phyloP scores from a whole-genome alignment of 2,113 vertebrate genomes.

The Nothocercus nigrocapillus region DNA sequence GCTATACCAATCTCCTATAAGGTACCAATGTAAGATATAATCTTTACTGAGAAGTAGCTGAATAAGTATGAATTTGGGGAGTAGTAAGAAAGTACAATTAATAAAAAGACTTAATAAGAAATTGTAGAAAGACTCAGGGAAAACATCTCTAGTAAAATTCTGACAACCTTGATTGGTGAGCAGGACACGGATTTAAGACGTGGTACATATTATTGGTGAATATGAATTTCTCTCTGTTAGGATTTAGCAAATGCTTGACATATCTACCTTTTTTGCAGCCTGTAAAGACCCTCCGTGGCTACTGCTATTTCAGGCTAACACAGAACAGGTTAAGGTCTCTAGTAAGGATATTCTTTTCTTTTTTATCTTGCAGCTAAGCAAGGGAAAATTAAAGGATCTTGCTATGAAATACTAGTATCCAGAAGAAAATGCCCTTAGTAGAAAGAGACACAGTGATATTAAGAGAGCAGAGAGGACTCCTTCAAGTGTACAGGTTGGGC shows the following conservation, averaged over 20 bases:
- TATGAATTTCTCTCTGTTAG: neutral
- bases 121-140: neutral
- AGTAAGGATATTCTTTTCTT: neutral
- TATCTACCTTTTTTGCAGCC: neutral
- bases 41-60: neutral
- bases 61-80: neutral
- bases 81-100: neutral
- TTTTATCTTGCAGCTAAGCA: neutral
- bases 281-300: neutral
- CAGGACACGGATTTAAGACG: neutral
- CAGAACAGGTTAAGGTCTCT: neutral
- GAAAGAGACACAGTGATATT: neutral
- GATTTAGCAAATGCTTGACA: neutral
- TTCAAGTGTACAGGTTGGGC: neutral
- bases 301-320: accelerated
- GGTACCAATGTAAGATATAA: neutral
- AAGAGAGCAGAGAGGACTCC: neutral
- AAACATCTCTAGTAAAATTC: neutral
- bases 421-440: neutral
- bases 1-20: neutral
- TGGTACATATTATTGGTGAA: neutral
- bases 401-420: neutral
- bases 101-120: neutral
- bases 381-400: neutral
- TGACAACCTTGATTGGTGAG: neutral